Percentiles rank a stretch among this genome's conserved stretches.
Conservation (phyloP, 2,113 vertebrate species). For the Seriola aureovittata region DNA sequence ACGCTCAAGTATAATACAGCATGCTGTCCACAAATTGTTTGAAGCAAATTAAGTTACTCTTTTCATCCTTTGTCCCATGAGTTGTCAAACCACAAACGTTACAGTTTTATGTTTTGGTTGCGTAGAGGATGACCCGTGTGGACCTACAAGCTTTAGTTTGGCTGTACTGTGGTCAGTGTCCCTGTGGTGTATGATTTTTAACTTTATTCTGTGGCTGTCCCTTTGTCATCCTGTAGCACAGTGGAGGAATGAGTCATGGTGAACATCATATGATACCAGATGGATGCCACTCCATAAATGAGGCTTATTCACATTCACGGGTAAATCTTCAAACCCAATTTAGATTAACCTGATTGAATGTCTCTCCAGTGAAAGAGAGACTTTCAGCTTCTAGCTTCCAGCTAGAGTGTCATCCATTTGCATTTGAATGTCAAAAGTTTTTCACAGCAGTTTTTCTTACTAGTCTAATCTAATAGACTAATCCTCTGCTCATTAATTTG, state of each 20-base stretch:
- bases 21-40: not conserved
- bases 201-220: not conserved
- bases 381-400: not conserved
- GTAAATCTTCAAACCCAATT: slow-evolving; percentile 38
- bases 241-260: slow-evolving; percentile 41
- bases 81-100: not conserved
- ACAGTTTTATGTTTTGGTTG: not conserved
- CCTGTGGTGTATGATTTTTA: not conserved
- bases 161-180: not conserved
- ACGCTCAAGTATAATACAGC: not conserved
- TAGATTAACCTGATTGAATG: not conserved
- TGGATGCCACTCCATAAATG: slow-evolving; percentile 48
- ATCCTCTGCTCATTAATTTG: not conserved
- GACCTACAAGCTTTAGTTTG: not conserved
- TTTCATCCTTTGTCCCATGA: not conserved
- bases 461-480: too few species aligned
- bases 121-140: not conserved
- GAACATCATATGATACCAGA: slow-evolving; percentile 53
- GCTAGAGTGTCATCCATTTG: not conserved
- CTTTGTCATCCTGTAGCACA: slow-evolving; percentile 44
- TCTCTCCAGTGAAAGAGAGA: not conserved
- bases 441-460: too few species aligned
- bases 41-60: not conserved
- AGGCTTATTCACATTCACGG: slow-evolving; percentile 50
- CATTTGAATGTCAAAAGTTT: not conserved